These are phyloP conservation scores for Antheraea yamamai DNA, from an alignment of 2,888 invertebrate species.

Conservation along the genomic window DNA sequence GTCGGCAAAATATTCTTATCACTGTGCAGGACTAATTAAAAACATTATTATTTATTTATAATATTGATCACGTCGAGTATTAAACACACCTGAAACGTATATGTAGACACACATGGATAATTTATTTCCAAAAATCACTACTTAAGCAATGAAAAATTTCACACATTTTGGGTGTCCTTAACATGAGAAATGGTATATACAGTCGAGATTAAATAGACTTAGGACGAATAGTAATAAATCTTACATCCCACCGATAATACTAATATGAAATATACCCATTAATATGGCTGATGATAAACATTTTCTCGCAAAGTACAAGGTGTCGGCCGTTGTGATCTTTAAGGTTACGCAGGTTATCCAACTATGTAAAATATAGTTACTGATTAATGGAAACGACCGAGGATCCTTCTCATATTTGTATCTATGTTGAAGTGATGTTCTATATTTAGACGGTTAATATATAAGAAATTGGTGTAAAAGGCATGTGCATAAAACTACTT, in stretches of 20 bases:
- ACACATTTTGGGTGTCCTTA: slow-evolving; percentile 2
- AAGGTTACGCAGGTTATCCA: background rate
- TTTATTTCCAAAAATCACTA: background rate
- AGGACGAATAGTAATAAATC: background rate
- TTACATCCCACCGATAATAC: background rate
- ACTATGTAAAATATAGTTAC: background rate
- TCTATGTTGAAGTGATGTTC: background rate
- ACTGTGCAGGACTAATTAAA: too few relatives aligned
- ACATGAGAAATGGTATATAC: slow-evolving; percentile 3
- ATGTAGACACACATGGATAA: background rate
- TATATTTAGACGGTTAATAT: background rate
- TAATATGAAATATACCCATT: background rate
- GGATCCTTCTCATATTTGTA: background rate
- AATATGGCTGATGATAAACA: slow-evolving; percentile 13
- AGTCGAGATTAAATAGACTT: background rate
- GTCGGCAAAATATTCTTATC: too few relatives aligned
- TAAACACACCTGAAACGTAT: background rate
- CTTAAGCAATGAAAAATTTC: background rate
- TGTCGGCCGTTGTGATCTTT: slow-evolving; percentile 6
- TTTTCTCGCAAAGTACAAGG: background rate
- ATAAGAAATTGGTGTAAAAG: too few relatives aligned
- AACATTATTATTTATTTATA: too few relatives aligned
- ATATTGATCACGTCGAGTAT: too few relatives aligned
- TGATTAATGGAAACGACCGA: background rate
- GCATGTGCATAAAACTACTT: too few relatives aligned